Percentiles rank a stretch among this genome's conserved stretches.
Conservation (phyloP, 1,140 invertebrate genomes). For the Lutraria rhynchaena region DNA sequence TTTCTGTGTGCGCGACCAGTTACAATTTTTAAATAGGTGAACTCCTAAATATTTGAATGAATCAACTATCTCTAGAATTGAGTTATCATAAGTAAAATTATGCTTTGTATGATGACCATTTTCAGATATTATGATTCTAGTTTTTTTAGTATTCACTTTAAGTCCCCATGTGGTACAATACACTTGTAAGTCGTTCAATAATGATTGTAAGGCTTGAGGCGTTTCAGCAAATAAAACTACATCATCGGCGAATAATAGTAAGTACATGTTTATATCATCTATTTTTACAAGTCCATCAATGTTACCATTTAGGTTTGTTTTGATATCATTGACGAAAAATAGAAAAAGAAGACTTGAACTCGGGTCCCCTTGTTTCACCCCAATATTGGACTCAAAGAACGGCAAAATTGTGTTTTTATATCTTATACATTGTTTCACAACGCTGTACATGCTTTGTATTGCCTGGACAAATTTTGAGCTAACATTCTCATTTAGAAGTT, state of each 20-base stretch:
- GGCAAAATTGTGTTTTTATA: not conserved
- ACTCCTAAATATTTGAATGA: constrained; percentile 30
- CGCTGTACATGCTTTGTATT: not conserved
- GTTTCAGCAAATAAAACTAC: constrained; percentile 2
- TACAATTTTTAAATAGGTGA: constrained; percentile 14
- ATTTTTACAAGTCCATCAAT: constrained; percentile 18
- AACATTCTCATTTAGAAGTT: not conserved
- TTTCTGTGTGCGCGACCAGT: constrained; percentile 21
- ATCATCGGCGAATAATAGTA: constrained; percentile 24
- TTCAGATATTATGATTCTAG: constrained; percentile 2
- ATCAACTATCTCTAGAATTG: not conserved
- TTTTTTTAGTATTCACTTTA: constrained; percentile 26
- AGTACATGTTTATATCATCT: constrained; percentile 12
- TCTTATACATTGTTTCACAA: not conserved
- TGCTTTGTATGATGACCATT: constrained; percentile 1
- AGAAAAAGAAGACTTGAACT: constrained; percentile 22
- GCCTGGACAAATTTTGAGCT: constrained; percentile 11
- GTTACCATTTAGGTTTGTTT: constrained; percentile 1
- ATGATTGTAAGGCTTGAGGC: not conserved
- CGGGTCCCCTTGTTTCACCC: constrained; percentile 32
- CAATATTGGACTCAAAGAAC: not conserved
- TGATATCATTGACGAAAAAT: constrained; percentile 38
- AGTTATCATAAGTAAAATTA: not conserved
- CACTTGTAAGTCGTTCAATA: constrained; percentile 4
- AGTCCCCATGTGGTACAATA: constrained; percentile 4